Evolutionary conservation across 2,797 vertebrate genomes (phyloP).

Genomic region (Hypotaenidia okinawae): DNA sequence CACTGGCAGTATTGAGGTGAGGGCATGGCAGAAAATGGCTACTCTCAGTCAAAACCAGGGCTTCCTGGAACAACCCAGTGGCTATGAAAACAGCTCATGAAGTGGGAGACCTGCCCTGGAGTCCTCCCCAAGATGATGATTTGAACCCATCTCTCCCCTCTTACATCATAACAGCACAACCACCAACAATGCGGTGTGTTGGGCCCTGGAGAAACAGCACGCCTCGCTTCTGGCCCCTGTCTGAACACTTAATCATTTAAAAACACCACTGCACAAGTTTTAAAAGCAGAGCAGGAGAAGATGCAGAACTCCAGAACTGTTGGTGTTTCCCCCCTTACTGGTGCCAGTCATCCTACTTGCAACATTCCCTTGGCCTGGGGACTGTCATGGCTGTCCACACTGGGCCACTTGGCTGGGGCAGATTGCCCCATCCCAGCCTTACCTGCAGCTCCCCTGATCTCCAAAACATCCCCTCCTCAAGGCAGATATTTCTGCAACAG

Average conservation of each 20-base stretch:
- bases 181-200: accelerated
- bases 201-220: background rate
- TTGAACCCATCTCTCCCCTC: background rate
- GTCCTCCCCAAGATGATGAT: background rate
- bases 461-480: background rate
- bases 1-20: background rate
- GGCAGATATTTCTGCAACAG: background rate
- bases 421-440: background rate
- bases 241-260: background rate
- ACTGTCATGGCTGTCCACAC: accelerated
- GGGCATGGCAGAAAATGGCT: background rate
- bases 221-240: background rate
- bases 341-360: background rate
- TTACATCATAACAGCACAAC: background rate
- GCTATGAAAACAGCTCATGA: background rate
- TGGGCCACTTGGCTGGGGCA: background rate
- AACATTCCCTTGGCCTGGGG: accelerated
- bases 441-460: background rate
- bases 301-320: background rate
- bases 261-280: background rate
- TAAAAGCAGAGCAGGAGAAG: background rate
- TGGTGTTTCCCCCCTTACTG: accelerated
- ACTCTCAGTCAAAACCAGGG: background rate
- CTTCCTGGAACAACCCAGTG: background rate
- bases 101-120: background rate